Base-by-base conservation (phyloP, 2,888 invertebrate genomes). In the Sphecodes monilicornis region DNA sequence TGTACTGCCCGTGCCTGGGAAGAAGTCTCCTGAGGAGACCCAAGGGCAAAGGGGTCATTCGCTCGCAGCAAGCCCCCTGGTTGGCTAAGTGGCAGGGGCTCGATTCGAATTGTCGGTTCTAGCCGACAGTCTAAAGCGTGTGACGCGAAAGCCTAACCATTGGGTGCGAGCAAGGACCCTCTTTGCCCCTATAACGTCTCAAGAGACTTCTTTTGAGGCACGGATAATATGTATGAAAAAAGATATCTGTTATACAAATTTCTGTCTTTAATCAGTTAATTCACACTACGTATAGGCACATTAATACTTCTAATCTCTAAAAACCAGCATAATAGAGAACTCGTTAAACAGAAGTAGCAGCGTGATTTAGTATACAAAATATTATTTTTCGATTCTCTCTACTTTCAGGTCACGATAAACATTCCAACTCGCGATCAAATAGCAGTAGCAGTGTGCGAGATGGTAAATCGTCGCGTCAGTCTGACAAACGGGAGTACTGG, bases 371-470 rank as follows among this genome's bases (percentile, higher is more conserved):
- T 36, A 22, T 36, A 22, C 11, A 36, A 82, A n/a, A 76, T 76
- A 66, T 73, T 74, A 36, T 57, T 78, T 10, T 79, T 46, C 29
- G n/a, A 68, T 82, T 79, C 64, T 57, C 11, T 80, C 79, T 86
- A 22, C 66, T 91, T 90, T 32, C 91, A 96, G 96, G 96, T 94
- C 97, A 97, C 94, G 96, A 96, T 93, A 97, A 97, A 97, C 97
- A 97, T 97, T 97, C 97, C 97, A 97, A 96, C 96, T 96, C 97
- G 94, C 94, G 95, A 88, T 94, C 95, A 88, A 94, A 95, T 93
- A 95, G 95, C 93, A 95, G 95, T 92, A 94, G 95, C 92, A 95
- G 93, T 89, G 87, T 92, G 93, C 92, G 93, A 92, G 95, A 92
- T 92, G 95, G 91, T 86, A 92, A 91, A 82, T 94, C 94, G 82